Evolutionary conservation across 2,113 vertebrate genomes (phyloP), one percentile per base, ranked within the genome.

Genomic region (Copsychus sechellarum): DNA sequence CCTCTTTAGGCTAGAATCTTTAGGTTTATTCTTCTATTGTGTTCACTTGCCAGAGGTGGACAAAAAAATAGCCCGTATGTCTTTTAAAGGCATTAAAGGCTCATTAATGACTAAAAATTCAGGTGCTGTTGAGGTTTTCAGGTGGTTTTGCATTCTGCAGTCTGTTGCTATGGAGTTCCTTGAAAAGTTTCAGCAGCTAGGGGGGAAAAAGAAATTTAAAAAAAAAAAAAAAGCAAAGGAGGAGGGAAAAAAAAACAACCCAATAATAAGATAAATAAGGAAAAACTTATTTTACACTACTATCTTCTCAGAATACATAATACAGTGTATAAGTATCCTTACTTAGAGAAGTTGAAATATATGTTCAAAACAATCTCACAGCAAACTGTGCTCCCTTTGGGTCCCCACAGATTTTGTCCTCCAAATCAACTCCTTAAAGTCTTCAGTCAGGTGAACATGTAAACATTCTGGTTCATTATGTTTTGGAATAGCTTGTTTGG

Each of bases 111-210:
- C 23, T 34, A 28, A 93, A 14, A 7, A 25, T 86, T 83, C 56
- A 92, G 54, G 69, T 73, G 53, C 40, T 83, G 57, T 57, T 83
- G 42, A 81, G 58, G 16, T 54, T 91, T 93, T 69, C 26, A n/a
- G 66, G 11, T 60, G 33, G 16, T 81, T 90, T 90, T 79, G n/a
- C 33, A 28, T 64, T 76, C 53, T 74, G 6, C 14, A 38, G 29
- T 33, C 28, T 88, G 62, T 43, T 38, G 7, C 71, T 24, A 64
- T 56, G 70, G 48, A 67, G 57, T 51, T 72, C 5, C 34, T 67
- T 58, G 26, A 54, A 50, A 71, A 58, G 18, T 6, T 47, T 13
- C 6, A 80, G 9, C 5, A 53, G 16, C 17, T 43, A 23, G 2
- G 5, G 5, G 1, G 5, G 20, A 36, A 17, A 34, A 11, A 47